A percentile compares a stretch with the other conserved stretches of the same genome.
Conservation (phyloP, 2,113 vertebrate genomes). For the Psittacula cyanocephala region DNA sequence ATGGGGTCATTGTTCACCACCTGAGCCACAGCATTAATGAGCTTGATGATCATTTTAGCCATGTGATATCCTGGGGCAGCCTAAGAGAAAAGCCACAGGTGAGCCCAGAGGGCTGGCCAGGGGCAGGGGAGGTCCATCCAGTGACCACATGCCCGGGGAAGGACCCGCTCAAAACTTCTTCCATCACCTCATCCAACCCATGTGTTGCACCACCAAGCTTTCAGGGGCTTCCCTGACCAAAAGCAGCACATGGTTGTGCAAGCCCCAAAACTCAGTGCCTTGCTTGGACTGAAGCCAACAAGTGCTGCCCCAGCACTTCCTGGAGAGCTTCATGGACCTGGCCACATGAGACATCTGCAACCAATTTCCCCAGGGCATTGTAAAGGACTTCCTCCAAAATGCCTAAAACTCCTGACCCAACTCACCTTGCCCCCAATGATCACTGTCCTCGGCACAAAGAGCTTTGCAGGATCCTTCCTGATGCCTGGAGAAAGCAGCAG, state of each 20-base stretch:
- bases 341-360: not conserved
- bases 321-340: accelerated
- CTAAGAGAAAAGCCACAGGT: slow-evolving; percentile 63
- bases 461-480: slow-evolving; percentile 80
- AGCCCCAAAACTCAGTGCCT: not conserved
- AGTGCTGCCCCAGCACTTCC: not conserved
- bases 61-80: slow-evolving; percentile 96
- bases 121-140: not conserved
- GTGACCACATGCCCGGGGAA: not conserved
- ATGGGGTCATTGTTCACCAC: slow-evolving; percentile 90
- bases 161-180: not conserved
- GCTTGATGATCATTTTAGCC: slow-evolving; percentile 95
- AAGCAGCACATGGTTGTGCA: not conserved
- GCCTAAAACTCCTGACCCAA: accelerated
- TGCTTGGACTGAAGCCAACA: not conserved
- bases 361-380: not conserved
- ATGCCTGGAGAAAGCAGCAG: slow-evolving; percentile 80
- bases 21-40: slow-evolving; percentile 89
- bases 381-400: not conserved
- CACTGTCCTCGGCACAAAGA: slow-evolving; percentile 90
- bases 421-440: slow-evolving; percentile 96
- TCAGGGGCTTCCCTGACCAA: not conserved
- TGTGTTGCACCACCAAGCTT: accelerated
- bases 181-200: not conserved
- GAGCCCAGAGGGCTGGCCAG: not conserved